Evolutionary conservation across 1,140 invertebrate genomes (phyloP).

Genomic region (Protaetia brevitarsis): DNA sequence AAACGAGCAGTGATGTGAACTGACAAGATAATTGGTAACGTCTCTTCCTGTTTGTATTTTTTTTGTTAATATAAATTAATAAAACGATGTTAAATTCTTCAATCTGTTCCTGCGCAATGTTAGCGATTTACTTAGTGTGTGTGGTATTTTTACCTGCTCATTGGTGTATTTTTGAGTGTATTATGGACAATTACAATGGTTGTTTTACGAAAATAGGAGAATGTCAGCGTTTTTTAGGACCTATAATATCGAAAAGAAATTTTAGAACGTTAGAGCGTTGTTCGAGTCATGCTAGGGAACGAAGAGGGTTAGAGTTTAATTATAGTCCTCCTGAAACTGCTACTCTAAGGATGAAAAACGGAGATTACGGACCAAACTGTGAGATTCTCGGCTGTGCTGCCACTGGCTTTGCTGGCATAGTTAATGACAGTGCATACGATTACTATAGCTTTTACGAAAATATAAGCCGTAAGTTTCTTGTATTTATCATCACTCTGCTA

Average conservation of each 20-base stretch:
- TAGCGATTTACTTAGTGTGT: background rate
- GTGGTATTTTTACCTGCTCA: background rate
- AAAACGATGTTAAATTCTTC: background rate
- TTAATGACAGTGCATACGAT: constrained; percentile 54
- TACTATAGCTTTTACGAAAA: constrained; percentile 59
- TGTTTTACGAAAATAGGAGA: constrained; percentile 36
- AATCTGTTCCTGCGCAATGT: background rate
- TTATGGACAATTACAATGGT: background rate
- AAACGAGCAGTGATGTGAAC: background rate
- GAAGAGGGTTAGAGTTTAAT: constrained; percentile 62
- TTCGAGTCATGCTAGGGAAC: constrained; percentile 54
- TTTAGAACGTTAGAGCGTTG: constrained; percentile 47
- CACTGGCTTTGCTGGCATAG: constrained; percentile 49
- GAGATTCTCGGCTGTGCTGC: constrained; percentile 60
- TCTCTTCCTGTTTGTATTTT: background rate
- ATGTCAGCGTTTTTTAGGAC: constrained; percentile 33
- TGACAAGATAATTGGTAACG: background rate
- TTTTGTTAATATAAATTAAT: constrained; percentile 6
- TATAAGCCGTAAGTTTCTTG: constrained; percentile 51
- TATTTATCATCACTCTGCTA: background rate
- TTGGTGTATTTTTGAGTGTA: background rate
- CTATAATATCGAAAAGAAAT: constrained; percentile 29
- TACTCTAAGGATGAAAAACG: constrained; percentile 23
- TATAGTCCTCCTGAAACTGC: constrained; percentile 50
- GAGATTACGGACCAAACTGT: constrained; percentile 41